Evolutionary conservation across 2,797 vertebrate genomes (phyloP).

Genomic region (Ceryle rudis): DNA sequence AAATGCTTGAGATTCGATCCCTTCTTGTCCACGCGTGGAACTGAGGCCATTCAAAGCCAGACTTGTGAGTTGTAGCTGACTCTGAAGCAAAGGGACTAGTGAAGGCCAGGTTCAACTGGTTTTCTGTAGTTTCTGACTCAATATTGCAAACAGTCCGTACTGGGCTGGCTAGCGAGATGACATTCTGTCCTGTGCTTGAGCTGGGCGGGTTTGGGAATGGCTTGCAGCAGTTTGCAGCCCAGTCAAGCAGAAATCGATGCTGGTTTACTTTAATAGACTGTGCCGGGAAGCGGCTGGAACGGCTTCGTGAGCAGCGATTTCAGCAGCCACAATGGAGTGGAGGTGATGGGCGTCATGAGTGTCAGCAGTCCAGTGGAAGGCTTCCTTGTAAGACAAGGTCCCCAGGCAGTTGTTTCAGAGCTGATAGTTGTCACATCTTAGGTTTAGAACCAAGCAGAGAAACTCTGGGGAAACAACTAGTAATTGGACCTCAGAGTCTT

Average conservation of each 20-base stretch:
- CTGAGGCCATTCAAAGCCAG: neutral
- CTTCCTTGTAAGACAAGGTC: neutral
- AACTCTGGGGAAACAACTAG: rapidly evolving
- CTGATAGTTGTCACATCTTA: neutral
- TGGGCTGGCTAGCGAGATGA: neutral
- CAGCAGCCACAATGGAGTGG: neutral
- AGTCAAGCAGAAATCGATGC: neutral
- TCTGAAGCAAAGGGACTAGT: neutral
- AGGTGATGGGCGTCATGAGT: neutral
- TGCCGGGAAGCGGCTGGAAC: neutral
- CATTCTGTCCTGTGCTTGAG: neutral
- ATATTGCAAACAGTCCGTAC: neutral
- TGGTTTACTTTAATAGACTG: neutral
- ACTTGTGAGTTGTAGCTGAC: neutral
- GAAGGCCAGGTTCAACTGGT: neutral
- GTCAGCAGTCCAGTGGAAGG: neutral
- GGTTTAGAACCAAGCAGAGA: neutral
- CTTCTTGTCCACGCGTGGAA: neutral
- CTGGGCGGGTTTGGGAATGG: neutral
- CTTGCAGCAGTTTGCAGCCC: neutral
- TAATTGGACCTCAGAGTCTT: neutral
- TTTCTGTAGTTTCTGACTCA: neutral
- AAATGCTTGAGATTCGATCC: neutral
- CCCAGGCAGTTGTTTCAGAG: neutral
- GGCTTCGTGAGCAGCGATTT: neutral